Base-by-base conservation (phyloP, 2,888 invertebrate species). In the Cylindroiulus punctatus region DNA sequence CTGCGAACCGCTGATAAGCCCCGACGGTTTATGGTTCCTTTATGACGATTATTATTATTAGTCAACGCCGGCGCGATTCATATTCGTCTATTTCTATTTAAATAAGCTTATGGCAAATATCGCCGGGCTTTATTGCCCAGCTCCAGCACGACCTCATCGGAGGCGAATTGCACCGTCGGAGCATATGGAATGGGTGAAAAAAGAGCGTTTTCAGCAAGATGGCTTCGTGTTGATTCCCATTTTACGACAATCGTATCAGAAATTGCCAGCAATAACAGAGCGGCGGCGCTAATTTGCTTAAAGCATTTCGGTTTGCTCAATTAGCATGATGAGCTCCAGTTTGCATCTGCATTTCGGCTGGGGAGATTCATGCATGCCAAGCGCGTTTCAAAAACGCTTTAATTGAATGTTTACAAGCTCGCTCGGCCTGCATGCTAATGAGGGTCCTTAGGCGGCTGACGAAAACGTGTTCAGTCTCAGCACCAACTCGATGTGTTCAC, bases 1-100 rank as follows among this genome's bases (percentile, higher is more conserved):
- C 76, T 76, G 76, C 76, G 14, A 30, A 76, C 76, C 30, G 76
- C 76, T 76, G 76, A 76, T 76, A 76, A 76, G 76, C 76, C 30
- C 10, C 8, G 14, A 30, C 19, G 65, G 26, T 22, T 52, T 52
- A 52, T 52, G n/a, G 52, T n/a, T 52, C 30, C 14, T 76, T 30
- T 76, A 76, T 76, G 10, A 12, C 30, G 76, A 26, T 30, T 76
- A 65, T 65, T 65, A 65, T 76, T 76, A 76, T 76, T 76, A 76
- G 76, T 76, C 1, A 76, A 76, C 30, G 76, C 76, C 14, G 14
- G 30, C 30, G 26, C 76, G 12, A 76, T 76, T 76, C 8, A 76
- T 76, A 76, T 76, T 76, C 76, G 12, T 76, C 76, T 30, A 76
- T 76, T 76, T 76, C 76, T 76, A 76, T 76, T 76, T 76, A 76